phyloP scores from a whole-genome alignment of 2,797 vertebrate genomes.

The Botia almorhae region DNA sequence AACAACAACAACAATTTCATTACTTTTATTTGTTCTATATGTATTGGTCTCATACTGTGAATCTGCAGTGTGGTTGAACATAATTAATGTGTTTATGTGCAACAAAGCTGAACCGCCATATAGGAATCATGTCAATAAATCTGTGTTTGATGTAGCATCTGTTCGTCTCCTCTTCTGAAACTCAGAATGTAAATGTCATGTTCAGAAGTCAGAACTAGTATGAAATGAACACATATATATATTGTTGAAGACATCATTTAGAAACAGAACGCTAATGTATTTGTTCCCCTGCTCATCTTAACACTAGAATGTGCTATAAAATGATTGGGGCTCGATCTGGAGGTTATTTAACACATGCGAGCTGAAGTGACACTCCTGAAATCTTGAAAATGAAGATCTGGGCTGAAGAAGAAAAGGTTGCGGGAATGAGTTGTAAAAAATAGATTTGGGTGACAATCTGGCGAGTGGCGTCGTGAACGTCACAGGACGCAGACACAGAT shows the following conservation, averaged over 20 bases:
- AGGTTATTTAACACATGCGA: constrained; percentile 33
- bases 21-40: constrained; percentile 1
- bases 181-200: constrained; percentile 10
- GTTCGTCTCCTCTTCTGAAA: neutral
- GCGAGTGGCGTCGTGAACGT: neutral
- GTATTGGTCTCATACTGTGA: neutral
- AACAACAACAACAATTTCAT: constrained; percentile 16
- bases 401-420: constrained; percentile 3
- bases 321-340: neutral
- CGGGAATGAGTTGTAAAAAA: constrained; percentile 16
- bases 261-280: constrained; percentile 11
- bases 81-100: constrained; percentile 27
- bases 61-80: neutral
- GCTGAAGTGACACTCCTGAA: constrained; percentile 20
- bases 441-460: constrained; percentile 27
- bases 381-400: constrained; percentile 39
- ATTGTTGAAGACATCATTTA: constrained; percentile 9
- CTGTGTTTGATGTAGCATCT: constrained; percentile 10
- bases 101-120: neutral
- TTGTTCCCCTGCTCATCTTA: neutral
- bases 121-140: neutral
- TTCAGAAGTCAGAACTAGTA: neutral
- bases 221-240: constrained; percentile 1
- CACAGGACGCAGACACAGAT: neutral
- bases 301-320: constrained; percentile 33